phyloP scores from a whole-genome alignment of 2,113 vertebrate genomes.

The Cheirogaleus medius region DNA sequence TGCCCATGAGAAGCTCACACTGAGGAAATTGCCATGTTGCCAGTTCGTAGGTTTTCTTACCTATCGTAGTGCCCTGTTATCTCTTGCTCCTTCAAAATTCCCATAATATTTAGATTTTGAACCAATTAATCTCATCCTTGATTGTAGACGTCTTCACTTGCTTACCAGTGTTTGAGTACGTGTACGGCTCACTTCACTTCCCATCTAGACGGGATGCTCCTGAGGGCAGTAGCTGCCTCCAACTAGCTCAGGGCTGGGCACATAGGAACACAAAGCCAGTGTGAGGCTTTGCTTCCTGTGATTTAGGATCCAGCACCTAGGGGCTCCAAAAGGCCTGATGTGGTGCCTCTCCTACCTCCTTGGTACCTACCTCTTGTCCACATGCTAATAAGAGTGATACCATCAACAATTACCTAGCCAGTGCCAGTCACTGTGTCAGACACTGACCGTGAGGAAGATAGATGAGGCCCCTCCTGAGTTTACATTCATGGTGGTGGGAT shows the following conservation, averaged over 20 bases:
- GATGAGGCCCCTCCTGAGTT: background rate
- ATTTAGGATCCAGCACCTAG: background rate
- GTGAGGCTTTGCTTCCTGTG: background rate
- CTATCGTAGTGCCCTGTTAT: background rate
- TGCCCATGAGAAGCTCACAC: background rate
- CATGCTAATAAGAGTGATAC: background rate
- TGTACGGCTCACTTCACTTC: background rate
- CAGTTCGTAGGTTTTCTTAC: background rate
- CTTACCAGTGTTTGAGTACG: background rate
- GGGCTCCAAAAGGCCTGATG: background rate
- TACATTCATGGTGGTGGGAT: background rate
- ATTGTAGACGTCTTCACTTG: background rate
- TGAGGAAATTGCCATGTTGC: background rate
- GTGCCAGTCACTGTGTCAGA: background rate
- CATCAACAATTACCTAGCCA: background rate
- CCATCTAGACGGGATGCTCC: background rate
- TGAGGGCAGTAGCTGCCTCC: background rate
- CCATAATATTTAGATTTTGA: background rate
- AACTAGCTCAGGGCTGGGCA: background rate
- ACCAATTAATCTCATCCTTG: background rate
- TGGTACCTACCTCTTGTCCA: background rate
- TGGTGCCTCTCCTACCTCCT: background rate
- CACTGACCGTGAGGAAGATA: background rate
- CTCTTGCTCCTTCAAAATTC: background rate
- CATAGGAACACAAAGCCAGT: background rate